Conservation (phyloP, 2,113 vertebrate genomes). For the Emydocephalus ijimae region DNA sequence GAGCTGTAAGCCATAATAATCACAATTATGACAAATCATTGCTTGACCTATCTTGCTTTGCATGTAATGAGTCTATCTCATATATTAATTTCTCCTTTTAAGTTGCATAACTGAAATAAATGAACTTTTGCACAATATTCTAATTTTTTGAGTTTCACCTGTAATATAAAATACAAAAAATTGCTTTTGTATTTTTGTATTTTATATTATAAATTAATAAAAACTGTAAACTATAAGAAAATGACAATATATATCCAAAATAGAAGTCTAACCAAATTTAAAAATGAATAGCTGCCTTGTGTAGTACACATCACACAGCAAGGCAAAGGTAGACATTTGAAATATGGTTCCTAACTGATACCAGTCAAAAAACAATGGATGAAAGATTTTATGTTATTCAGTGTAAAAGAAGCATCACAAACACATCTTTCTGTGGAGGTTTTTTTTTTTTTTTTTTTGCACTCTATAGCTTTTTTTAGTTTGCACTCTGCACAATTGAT, state of each 20-base stretch:
- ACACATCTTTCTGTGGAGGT: not conserved
- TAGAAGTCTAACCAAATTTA: not conserved
- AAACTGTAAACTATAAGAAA: not conserved
- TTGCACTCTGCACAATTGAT: not conserved
- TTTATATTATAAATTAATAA: too few species aligned
- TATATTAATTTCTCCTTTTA: too few species aligned
- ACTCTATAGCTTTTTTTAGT: not conserved
- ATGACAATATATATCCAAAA: not conserved
- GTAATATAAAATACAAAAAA: too few species aligned
- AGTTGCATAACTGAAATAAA: too few species aligned
- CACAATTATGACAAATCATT: too few species aligned
- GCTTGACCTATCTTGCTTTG: too few species aligned
- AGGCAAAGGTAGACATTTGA: not conserved
- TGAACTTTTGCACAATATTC: too few species aligned
- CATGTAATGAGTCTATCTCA: too few species aligned
- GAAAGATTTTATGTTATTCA: not conserved
- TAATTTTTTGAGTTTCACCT: too few species aligned
- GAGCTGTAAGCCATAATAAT: too few species aligned
- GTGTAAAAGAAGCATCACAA: not conserved
- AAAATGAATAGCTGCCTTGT: not conserved
- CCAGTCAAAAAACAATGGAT: not conserved
- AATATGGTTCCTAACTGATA: not conserved
- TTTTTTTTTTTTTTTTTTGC: too few species aligned
- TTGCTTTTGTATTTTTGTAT: too few species aligned
- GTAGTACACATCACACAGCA: not conserved